These are phyloP conservation scores for Athalia rosae DNA, from an alignment of 2,888 invertebrate species.

Conservation along the genomic window DNA sequence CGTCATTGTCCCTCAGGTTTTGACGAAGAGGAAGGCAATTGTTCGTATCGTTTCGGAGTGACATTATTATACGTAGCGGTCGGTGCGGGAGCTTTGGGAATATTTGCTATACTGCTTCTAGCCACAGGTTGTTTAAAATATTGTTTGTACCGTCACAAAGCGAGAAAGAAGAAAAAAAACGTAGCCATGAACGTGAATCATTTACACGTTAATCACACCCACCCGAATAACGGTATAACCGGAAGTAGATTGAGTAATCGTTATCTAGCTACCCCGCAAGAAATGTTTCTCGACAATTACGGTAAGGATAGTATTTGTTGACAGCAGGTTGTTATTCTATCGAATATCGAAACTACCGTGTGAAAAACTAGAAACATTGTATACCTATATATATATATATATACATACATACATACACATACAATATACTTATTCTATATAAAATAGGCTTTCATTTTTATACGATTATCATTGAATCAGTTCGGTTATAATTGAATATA, in stretches of 20 bases:
- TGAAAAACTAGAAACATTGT: conserved; percentile 60
- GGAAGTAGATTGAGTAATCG: conserved; percentile 62
- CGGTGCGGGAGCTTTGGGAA: conserved; percentile 79
- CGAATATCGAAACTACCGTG: conserved; percentile 71
- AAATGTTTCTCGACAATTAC: conserved; percentile 72
- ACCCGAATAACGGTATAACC: conserved; percentile 76
- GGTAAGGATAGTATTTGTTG: conserved; percentile 85
- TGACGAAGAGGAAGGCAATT: conserved; percentile 87
- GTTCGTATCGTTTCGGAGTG: conserved; percentile 81
- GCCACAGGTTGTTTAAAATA: conserved; percentile 78
- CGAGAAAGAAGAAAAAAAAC: conserved; percentile 77
- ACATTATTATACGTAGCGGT: conserved; percentile 81
- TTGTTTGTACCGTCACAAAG: conserved; percentile 75
- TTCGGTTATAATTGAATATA: too few relatives aligned
- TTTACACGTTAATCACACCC: conserved; percentile 77
- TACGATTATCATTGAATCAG: too few relatives aligned
- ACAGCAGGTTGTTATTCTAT: conserved; percentile 75
- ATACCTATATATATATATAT: not conserved
- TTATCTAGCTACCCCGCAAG: conserved; percentile 64
- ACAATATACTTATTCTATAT: not conserved
- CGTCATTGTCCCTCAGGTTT: conserved; percentile 88
- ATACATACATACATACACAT: not conserved
- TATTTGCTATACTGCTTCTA: conserved; percentile 78
- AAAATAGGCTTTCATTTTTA: too few relatives aligned
- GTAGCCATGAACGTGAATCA: conserved; percentile 77